Base-by-base conservation (phyloP, 2,888 invertebrate species). In the Xanthorhoe spadicearia region DNA sequence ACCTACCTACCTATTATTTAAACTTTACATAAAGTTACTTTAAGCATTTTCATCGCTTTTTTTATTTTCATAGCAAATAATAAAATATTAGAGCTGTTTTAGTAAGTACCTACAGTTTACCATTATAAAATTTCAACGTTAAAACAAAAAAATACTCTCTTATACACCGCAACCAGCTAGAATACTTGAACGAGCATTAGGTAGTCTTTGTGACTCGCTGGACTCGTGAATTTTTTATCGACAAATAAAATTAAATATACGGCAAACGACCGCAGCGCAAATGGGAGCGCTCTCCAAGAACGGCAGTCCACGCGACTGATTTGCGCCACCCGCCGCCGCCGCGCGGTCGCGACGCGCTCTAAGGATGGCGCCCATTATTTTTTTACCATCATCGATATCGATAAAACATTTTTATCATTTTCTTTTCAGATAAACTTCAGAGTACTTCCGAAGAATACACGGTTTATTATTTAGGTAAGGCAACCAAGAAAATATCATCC, bases 221-320 rank as follows among this genome's bases (percentile, higher is more conserved):
- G 71, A 71, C 66, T 74, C 69, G 69, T 72, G 72, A 76, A 74
- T 73, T 79, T 77, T 84, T 82, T 82, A 87, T 89, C 89, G 89
- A 89, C 83, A 87, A 84, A 83, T 79, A 82, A 81, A 82, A 80
- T 80, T 77, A 82, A 80, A 80, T 80, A 77, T 74, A 72, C 75
- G 78, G 81, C 74, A 79, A 82, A 80, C 81, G 80, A 83, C 81
- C 82, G 77, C 84, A 82, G 74, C 87, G 80, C 83, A 79, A 81
- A 74, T 76, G 72, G 74, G 72, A 77, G 82, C 78, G 83, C 84
- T 83, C 84, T 87, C 84, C 82, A 89, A 90, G 90, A 92, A 86
- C 89, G 91, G 92, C 89, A 90, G 91, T 92, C 84, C 91, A 89
- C 92, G 92, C 92, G 92, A 91, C 86, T 92, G 92, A 92, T 90